phyloP scores from a whole-genome alignment of 2,797 vertebrate genomes.

The Acanthurus lineatus region DNA sequence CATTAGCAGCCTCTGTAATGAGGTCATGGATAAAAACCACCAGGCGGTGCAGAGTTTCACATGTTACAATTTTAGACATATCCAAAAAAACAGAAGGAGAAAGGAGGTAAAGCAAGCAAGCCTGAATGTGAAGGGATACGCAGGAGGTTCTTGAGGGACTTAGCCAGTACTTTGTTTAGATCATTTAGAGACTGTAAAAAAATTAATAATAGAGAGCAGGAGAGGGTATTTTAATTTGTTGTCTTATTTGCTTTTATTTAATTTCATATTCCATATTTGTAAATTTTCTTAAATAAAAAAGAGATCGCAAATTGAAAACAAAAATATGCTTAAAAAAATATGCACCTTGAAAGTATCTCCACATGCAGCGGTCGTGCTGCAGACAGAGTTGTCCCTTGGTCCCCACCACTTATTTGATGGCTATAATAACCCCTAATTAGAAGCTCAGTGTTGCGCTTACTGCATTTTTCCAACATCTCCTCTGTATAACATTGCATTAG shows the following conservation, averaged over 20 bases:
- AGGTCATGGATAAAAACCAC: slow-evolving; percentile 21
- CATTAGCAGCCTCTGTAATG: slow-evolving; percentile 20
- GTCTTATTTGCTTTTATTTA: background rate
- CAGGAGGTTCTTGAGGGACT: background rate
- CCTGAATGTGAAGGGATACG: slow-evolving; percentile 8
- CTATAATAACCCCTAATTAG: no score
- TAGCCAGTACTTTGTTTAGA: background rate
- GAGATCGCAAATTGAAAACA: background rate
- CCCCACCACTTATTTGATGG: no score
- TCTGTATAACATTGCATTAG: no score
- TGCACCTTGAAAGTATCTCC: background rate
- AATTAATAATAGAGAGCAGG: background rate
- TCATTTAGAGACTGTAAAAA: background rate
- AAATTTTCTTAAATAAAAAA: background rate
- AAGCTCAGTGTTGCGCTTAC: no score
- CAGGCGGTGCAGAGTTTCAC: slow-evolving; percentile 1
- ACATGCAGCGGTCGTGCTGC: no score
- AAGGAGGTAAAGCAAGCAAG: background rate
- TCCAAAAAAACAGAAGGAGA: slow-evolving; percentile 29
- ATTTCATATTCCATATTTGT: background rate
- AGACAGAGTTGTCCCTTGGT: no score
- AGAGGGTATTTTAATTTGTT: background rate
- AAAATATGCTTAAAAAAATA: background rate
- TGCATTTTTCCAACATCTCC: no score
- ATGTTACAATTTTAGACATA: slow-evolving; percentile 29